Evolutionary conservation across 2,113 vertebrate genomes (phyloP).

Genomic region (Callorhinus ursinus): DNA sequence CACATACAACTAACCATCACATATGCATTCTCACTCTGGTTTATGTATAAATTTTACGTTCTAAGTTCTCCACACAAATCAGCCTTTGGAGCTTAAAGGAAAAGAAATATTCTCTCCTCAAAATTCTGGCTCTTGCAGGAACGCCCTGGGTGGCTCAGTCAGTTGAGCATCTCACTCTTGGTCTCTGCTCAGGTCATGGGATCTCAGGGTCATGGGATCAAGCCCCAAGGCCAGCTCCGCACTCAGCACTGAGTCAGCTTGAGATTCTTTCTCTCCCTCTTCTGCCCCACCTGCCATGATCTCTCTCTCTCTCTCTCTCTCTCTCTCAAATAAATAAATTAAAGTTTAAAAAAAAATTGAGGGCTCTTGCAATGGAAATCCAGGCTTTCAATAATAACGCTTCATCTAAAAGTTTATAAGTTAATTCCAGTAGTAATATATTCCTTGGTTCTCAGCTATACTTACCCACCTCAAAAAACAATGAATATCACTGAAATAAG

Average conservation of each 20-base stretch:
- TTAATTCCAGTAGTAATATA: neutral
- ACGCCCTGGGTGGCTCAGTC: neutral
- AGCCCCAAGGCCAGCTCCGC: neutral
- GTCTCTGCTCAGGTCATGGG: neutral
- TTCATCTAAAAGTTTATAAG: neutral
- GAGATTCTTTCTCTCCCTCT: neutral
- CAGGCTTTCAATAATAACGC: neutral
- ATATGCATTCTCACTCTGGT: neutral
- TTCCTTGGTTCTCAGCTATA: neutral
- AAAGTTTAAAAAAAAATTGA: neutral
- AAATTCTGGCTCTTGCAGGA: neutral
- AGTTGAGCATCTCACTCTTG: neutral
- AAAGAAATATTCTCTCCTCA: neutral
- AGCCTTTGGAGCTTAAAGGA: neutral
- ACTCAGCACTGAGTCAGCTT: neutral
- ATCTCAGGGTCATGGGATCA: neutral
- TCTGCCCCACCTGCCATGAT: neutral
- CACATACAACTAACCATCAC: neutral
- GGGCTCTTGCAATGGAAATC: neutral
- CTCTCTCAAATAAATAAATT: neutral
- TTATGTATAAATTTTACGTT: neutral
- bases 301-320: neutral
- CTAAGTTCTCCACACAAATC: neutral
- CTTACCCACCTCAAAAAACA: neutral
- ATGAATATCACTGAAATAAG: neutral